Conservation (phyloP, 2,797 vertebrate species). For the Crocodylus rhombifer region DNA sequence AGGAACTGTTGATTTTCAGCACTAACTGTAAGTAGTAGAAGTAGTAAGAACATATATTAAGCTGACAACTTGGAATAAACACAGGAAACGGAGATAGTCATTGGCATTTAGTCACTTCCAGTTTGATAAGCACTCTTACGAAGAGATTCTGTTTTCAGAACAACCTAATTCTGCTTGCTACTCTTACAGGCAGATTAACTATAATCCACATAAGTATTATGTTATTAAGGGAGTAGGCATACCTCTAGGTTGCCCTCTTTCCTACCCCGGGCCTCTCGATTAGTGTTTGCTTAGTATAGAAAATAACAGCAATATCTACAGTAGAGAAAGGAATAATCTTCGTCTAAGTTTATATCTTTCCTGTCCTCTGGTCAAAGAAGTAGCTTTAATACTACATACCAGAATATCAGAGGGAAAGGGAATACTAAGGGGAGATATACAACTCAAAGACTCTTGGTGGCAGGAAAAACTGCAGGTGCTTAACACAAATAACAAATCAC, state of each 20-base stretch:
- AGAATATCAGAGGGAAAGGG: not conserved
- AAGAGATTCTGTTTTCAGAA: not conserved
- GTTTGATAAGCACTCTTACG: not conserved
- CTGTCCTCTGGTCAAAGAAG: not conserved
- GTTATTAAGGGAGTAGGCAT: constrained; percentile 1
- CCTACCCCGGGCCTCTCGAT: not conserved
- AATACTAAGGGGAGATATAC: not conserved
- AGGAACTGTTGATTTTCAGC: not conserved
- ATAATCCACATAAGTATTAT: not conserved
- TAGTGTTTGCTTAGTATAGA: not conserved
- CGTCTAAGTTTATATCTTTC: not conserved
- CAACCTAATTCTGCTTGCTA: not conserved
- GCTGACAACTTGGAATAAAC: not conserved
- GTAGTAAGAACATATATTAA: not conserved
- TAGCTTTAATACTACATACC: not conserved
- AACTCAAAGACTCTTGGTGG: not conserved
- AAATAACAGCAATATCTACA: not conserved
- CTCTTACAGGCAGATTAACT: not conserved
- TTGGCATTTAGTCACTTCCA: not conserved
- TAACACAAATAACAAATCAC: not conserved
- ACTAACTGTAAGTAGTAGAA: not conserved
- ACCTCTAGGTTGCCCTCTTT: not conserved
- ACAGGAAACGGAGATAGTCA: not conserved
- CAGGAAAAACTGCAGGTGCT: not conserved
- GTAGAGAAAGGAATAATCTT: not conserved